These are phyloP conservation scores for Trididemnum clinides DNA, from an alignment of 23 tunicate genomes.

Conservation along the genomic window DNA sequence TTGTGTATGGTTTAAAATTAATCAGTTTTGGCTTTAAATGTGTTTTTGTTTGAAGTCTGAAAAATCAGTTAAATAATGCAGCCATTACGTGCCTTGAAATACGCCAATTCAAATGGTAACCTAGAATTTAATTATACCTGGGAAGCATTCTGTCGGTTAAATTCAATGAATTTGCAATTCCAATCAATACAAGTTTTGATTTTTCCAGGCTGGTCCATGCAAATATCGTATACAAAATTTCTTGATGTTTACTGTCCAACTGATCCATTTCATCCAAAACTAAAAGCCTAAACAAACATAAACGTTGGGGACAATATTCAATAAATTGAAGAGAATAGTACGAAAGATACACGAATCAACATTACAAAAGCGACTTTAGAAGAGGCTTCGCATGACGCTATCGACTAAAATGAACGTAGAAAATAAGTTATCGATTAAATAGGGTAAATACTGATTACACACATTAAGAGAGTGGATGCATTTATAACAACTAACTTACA, in stretches of 20 bases:
- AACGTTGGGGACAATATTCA: too few relatives aligned
- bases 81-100: background rate
- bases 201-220: constrained; percentile 57
- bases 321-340: too few relatives aligned
- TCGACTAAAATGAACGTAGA: too few relatives aligned
- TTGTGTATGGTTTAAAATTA: constrained; percentile 76
- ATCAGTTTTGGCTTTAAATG: constrained; percentile 61
- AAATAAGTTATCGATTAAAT: too few relatives aligned
- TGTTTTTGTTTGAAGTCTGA: constrained; percentile 56
- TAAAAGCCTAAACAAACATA: constrained; percentile 50
- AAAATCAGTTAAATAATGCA: background rate
- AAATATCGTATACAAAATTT: constrained; percentile 91
- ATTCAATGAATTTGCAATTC: constrained; percentile 96
- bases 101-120: too few relatives aligned
- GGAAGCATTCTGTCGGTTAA: constrained; percentile 96
- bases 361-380: too few relatives aligned
- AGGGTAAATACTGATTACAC: too few relatives aligned
- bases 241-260: constrained; percentile 69
- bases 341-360: too few relatives aligned
- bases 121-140: constrained; percentile 53
- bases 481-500: too few relatives aligned
- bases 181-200: constrained; percentile 74
- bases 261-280: constrained; percentile 99
- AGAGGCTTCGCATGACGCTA: too few relatives aligned
- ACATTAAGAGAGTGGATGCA: too few relatives aligned